Base-by-base conservation (phyloP, 2,888 invertebrate genomes). In the Tuberolachnus salignus region DNA sequence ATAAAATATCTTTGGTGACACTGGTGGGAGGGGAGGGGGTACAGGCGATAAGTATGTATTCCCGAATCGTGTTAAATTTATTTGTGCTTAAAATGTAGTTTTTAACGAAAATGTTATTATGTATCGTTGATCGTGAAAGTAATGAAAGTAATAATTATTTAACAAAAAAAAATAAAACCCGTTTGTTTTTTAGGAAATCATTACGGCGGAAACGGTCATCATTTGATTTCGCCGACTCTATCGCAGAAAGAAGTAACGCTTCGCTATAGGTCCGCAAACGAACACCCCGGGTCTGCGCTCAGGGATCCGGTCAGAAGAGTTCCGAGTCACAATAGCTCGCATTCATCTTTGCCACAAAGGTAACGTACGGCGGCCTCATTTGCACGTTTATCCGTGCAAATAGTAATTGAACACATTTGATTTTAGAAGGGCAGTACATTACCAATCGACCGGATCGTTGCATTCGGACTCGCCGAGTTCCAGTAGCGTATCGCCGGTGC, bases 361-460 rank as follows among this genome's bases (percentile, higher is more conserved):
- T 78, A 67, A 46, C 19, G 14, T 34, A 6, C n/a, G n/a, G n/a
- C 26, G 14, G 1, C 46, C 23, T 46, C 0, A n/a, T 1, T 14
- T 42, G 6, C 19, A 55, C 23, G 19, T 23, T 3, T 44, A n/a
- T 21, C 23, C 16, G n/a, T 44, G n/a, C 44, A 23, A 44, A 55
- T 57, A 10, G 8, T 49, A 51, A 26, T 26, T 57, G 23, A 16
- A 26, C 3, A 34, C 34, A 72, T 82, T 72, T 81, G 42, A 26
- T 87, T 87, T 49, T 87, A 91, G 92, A 85, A 89, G 92, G 83
- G 91, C 92, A 34, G 90, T 92, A 14, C 92, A 93, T 85, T 93
- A 94, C 86, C 93, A 94, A 85, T 93, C 93, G 1, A 92, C 92
- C 67, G 92, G 92, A 21, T 92, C 92, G 3, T 87, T 93, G 69